Percentiles rank a stretch among this genome's conserved stretches.
phyloP scores from a whole-genome alignment of 2,888 invertebrate species.

The Deladenus siricidicola region DNA sequence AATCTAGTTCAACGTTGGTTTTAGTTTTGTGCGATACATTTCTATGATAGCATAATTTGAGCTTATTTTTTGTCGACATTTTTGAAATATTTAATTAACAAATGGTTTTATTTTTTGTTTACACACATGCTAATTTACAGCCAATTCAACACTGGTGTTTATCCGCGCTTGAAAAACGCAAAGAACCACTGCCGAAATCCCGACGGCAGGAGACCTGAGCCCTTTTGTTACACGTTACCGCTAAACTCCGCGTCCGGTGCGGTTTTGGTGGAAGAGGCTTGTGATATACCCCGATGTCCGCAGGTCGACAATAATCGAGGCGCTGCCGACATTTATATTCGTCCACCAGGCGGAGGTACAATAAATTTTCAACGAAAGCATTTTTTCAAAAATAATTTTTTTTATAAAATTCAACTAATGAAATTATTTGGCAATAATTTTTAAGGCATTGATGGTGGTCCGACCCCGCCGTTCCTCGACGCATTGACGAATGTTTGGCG shows the following conservation, averaged over 20 bases:
- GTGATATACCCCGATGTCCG: constrained; percentile 61
- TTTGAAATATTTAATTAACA: too few species aligned
- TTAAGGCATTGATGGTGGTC: not conserved
- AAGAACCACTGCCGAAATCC: constrained; percentile 79
- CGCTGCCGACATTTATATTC: not conserved
- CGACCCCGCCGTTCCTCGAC: constrained; percentile 18
- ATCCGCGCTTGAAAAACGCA: constrained; percentile 72
- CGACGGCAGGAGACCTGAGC: constrained; percentile 62
- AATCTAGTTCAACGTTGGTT: constrained; percentile 23
- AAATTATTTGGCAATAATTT: too few species aligned
- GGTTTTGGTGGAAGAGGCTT: not conserved
- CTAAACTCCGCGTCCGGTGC: constrained; percentile 39
- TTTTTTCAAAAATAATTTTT: too few species aligned
- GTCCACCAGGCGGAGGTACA: not conserved
- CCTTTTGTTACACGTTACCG: constrained; percentile 69
- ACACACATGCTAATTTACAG: constrained; percentile 1
- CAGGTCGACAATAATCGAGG: not conserved
- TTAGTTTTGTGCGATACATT: not conserved
- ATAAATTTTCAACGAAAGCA: too few species aligned
- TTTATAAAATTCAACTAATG: too few species aligned
- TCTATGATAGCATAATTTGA: too few species aligned
- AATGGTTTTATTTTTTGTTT: too few species aligned
- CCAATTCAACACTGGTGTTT: constrained; percentile 61
- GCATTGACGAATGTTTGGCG: constrained; percentile 35
- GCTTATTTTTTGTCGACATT: too few species aligned